Conservation (phyloP, 2,113 vertebrate species). For the Miniopterus natalensis region DNA sequence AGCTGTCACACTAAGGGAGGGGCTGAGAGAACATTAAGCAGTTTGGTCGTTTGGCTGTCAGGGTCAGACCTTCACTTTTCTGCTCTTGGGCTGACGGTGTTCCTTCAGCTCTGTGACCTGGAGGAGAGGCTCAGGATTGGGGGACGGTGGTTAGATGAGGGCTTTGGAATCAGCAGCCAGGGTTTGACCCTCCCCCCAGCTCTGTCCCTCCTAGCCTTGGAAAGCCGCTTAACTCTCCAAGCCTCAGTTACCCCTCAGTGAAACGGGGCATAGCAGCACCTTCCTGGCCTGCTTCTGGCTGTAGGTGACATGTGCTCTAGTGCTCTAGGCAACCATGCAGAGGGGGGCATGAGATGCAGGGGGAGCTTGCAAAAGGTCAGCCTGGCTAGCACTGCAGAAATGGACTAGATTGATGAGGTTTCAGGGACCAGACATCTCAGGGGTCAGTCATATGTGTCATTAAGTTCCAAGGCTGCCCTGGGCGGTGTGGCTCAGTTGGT, state of each 20-base stretch:
- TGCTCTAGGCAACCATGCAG: not conserved
- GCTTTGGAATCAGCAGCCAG: not conserved
- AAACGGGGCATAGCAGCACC: not conserved
- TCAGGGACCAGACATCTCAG: not conserved
- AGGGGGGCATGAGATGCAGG: not conserved
- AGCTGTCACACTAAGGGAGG: not conserved
- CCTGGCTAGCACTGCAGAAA: not conserved
- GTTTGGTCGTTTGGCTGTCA: not conserved
- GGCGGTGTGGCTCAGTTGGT: too few species aligned
- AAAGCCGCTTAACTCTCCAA: not conserved
- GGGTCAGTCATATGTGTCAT: not conserved
- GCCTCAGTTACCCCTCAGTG: not conserved
- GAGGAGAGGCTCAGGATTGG: not conserved
- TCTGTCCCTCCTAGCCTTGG: not conserved
- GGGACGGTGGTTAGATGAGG: rapidly evolving
- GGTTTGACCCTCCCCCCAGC: not conserved
- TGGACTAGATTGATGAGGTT: not conserved
- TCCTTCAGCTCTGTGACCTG: not conserved
- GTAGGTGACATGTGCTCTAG: not conserved
- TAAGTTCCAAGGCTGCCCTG: too few species aligned
- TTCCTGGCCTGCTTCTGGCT: not conserved
- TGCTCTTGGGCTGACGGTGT: not conserved
- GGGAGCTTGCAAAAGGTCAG: too few species aligned
- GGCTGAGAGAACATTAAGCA: not conserved
- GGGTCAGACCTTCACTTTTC: not conserved